Base-by-base conservation (phyloP, 1,140 invertebrate genomes). In the Drosophila miranda region DNA sequence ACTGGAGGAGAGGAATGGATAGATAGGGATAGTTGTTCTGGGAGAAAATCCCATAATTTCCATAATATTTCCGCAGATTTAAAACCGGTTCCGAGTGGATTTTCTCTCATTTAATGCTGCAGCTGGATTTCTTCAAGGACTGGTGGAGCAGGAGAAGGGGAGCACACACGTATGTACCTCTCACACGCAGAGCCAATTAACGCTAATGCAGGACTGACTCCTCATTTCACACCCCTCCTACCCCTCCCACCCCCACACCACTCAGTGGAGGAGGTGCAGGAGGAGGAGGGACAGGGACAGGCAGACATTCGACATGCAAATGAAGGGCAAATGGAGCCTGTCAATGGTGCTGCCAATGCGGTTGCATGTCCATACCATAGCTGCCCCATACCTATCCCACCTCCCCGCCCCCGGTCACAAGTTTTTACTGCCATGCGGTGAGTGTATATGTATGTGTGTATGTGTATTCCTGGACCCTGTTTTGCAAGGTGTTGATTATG, bases 401-500 rank as follows among this genome's bases (percentile, higher is more conserved):
- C 19, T 19, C 19, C 19, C 19, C 19, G 19, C 19, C 8, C 30
- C 30, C 30, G 9, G 11, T 11, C 34, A 2, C 34, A 13, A 38
- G 11, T 38, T 30, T 41, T 28, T 2, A 41, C 30, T 28, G 23
- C 42, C 43, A 44, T 13, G 11, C 19, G 45, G 51, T 56, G 44
- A 43, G 57, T 30, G 42, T 55, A 7, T 51, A 13, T 41, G 51
- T 51, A 28, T 56, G 38, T 38, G 38, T 38, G n/a, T 21, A 21
- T 41, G 43, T 58, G 58, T 67, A 3, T 63, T 59, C 44, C 52
- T 49, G 72, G 73, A 80, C 58, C 43, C 67, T 63, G 73, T 45
- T 82, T 82, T 66, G 73, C 54, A 87, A 87, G 78, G 82, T 87
- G 82, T 78, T 87, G 82, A 87, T 87, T 87, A 87, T 82, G 82